phyloP scores from a whole-genome alignment of 2,888 invertebrate genomes.

The Caenorhabditis sinica region DNA sequence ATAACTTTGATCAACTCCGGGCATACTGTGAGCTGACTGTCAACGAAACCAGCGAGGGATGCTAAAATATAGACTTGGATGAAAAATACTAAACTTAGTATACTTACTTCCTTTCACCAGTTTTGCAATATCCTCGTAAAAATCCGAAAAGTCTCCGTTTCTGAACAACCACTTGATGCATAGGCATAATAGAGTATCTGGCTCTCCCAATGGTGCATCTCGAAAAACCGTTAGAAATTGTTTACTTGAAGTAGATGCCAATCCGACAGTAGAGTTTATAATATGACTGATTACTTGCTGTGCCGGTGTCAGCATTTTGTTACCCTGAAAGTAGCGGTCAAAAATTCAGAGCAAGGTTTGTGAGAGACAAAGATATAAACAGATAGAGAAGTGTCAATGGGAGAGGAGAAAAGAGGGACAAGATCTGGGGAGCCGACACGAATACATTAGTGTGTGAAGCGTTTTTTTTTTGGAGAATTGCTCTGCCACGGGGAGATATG shows the following conservation, averaged over 20 bases:
- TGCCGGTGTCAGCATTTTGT: slow-evolving; percentile 12
- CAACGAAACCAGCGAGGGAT: slow-evolving; percentile 7
- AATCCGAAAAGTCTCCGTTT: slow-evolving; percentile 41
- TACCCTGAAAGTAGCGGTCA: slow-evolving; percentile 9
- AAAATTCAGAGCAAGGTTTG: neutral
- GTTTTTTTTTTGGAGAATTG: neutral
- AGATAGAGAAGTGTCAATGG: neutral
- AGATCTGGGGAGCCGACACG: neutral
- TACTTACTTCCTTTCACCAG: slow-evolving; percentile 40
- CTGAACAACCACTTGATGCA: slow-evolving; percentile 37
- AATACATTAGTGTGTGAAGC: neutral
- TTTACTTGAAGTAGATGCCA: neutral
- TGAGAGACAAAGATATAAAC: neutral
- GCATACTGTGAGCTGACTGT: slow-evolving; percentile 6
- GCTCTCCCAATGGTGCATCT: slow-evolving; percentile 8
- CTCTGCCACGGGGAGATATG: too few relatives aligned
- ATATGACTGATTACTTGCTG: slow-evolving; percentile 31
- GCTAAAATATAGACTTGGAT: neutral
- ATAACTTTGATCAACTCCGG: slow-evolving; percentile 25
- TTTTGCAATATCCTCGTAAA: neutral
- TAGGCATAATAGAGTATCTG: slow-evolving; percentile 26
- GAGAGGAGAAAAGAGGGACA: neutral
- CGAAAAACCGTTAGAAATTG: slow-evolving; percentile 16
- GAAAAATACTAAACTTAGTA: too few relatives aligned
- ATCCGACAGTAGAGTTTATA: slow-evolving; percentile 24